Conservation (phyloP, 2,113 vertebrate species). For the Pituophis catenifer region DNA sequence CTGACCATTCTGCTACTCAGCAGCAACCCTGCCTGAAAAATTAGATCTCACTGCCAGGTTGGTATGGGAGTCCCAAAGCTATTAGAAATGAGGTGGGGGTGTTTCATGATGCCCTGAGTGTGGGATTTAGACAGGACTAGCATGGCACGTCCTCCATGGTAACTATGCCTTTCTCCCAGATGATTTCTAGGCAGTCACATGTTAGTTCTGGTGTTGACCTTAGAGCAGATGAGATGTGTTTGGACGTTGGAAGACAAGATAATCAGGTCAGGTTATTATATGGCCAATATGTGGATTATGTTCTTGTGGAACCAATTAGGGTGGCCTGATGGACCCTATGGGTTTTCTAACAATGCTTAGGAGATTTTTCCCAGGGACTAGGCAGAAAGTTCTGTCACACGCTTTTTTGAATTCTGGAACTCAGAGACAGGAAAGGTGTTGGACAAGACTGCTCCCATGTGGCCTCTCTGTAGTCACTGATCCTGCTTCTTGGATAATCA, state of each 20-base stretch:
- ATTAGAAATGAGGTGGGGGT: background rate
- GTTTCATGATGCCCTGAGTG: background rate
- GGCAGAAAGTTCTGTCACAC: background rate
- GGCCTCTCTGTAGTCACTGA: background rate
- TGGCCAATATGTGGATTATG: background rate
- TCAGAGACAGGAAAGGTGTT: background rate
- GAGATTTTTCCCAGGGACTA: background rate
- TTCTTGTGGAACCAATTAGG: background rate
- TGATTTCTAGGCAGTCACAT: background rate
- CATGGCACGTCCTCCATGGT: background rate
- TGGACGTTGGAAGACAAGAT: background rate
- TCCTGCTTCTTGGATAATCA: background rate
- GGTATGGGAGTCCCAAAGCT: background rate
- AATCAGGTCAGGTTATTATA: background rate
- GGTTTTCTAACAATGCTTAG: background rate
- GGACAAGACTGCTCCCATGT: background rate
- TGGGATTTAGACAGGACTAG: background rate
- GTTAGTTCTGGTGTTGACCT: background rate
- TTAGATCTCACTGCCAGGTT: background rate
- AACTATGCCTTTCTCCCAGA: background rate
- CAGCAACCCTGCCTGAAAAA: background rate
- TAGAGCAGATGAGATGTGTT: background rate
- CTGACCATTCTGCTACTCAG: background rate
- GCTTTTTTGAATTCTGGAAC: background rate
- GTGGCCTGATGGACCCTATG: background rate